phyloP scores from a whole-genome alignment of 2,888 invertebrate species.

The Pristionchus japonicus region DNA sequence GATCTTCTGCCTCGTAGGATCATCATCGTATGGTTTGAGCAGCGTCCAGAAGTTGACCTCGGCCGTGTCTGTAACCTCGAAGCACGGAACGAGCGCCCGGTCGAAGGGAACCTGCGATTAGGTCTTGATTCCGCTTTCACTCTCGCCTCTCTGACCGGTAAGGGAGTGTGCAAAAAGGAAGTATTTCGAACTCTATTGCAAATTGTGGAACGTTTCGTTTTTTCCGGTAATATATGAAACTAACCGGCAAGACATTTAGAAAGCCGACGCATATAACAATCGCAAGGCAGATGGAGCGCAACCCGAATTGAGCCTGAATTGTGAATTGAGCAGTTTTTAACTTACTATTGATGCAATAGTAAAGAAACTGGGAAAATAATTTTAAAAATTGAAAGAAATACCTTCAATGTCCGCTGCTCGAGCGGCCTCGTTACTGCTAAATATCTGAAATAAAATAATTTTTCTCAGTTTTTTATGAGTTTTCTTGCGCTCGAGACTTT shows the following conservation, averaged over 20 bases:
- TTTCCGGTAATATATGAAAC: neutral
- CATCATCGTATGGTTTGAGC: conserved; percentile 66
- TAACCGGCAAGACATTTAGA: conserved; percentile 58
- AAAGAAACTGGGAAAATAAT: neutral
- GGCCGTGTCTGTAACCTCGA: conserved; percentile 20
- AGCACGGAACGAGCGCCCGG: conserved; percentile 39
- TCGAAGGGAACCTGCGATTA: conserved; percentile 43
- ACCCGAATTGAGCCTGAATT: conserved; percentile 70
- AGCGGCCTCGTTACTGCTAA: conserved; percentile 71
- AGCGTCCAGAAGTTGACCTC: conserved; percentile 55
- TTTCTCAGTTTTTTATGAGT: neutral
- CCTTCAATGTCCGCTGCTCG: conserved; percentile 69
- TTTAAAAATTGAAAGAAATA: neutral
- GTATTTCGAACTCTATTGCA: too few species aligned
- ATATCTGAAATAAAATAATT: conserved; percentile 60
- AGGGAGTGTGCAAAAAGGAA: too few species aligned
- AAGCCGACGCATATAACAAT: conserved; percentile 59
- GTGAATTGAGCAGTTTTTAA: too few species aligned
- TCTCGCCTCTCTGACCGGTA: too few species aligned
- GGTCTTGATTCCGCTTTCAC: too few species aligned
- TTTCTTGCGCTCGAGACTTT: neutral
- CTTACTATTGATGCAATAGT: too few species aligned
- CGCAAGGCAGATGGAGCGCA: conserved; percentile 65
- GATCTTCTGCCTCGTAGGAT: conserved; percentile 54
- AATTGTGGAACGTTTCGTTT: too few species aligned